Evolutionary conservation across 92 coral and sea anemone genomes (phyloP).

Genomic region (Siderastrea siderea): DNA sequence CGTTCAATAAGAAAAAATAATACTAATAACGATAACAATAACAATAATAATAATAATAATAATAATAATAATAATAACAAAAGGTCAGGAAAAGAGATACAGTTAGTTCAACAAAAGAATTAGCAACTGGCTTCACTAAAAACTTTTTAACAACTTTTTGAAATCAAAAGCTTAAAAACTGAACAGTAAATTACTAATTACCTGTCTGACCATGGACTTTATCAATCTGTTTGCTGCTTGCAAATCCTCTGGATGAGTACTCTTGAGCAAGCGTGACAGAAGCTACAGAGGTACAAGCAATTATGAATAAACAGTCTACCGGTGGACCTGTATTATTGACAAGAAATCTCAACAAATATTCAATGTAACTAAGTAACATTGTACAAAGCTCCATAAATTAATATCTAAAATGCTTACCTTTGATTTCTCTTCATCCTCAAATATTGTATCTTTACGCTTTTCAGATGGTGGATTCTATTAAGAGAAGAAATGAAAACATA

Average conservation of each 20-base stretch:
- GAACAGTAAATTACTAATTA: slow-evolving; percentile 12
- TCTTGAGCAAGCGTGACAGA: slow-evolving; percentile 86
- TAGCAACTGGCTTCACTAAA: no score
- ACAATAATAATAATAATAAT: no score
- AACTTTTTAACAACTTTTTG: no score
- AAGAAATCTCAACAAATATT: background rate
- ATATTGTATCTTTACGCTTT: slow-evolving; percentile 74
- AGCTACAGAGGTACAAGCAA: slow-evolving; percentile 56
- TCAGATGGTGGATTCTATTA: slow-evolving; percentile 74
- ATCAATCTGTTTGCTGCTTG: slow-evolving; percentile 98
- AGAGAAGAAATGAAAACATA: background rate
- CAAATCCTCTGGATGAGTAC: slow-evolving; percentile 94
- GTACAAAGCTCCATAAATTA: background rate
- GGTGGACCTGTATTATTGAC: background rate
- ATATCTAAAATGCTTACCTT: slow-evolving; percentile 62
- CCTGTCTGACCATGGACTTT: slow-evolving; percentile 97
- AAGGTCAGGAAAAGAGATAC: no score
- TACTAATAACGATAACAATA: no score
- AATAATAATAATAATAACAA: no score
- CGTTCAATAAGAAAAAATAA: no score
- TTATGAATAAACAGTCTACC: no score
- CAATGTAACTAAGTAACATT: background rate
- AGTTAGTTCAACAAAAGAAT: no score
- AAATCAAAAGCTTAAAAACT: no score
- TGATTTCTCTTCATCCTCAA: slow-evolving; percentile 96